A percentile compares a stretch with the other conserved stretches of the same genome.
Evolutionary conservation across 2,888 invertebrate genomes (phyloP).

Genomic region (Chaitophorus viminalis): DNA sequence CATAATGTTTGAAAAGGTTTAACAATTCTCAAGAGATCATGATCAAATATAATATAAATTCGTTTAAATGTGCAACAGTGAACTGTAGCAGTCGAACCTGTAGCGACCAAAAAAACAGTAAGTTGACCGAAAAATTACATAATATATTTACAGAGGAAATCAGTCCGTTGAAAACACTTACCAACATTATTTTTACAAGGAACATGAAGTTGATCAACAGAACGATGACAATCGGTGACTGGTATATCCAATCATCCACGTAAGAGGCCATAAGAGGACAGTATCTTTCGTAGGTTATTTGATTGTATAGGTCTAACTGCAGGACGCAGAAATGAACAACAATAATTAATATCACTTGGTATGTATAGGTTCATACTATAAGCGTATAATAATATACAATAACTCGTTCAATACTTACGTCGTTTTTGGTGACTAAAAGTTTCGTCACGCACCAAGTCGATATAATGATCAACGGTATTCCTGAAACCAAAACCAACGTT

Average conservation of each 20-base stretch:
- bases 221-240: constrained; percentile 69
- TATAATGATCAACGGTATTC: constrained; percentile 46
- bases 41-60: no score
- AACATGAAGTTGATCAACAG: constrained; percentile 85
- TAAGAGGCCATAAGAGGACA: constrained; percentile 39
- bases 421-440: constrained; percentile 35
- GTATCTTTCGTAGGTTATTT: constrained; percentile 38
- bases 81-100: no score
- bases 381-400: no score
- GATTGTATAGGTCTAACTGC: constrained; percentile 46
- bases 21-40: no score
- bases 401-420: constrained; percentile 8
- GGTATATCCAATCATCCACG: constrained; percentile 57
- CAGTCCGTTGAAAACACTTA: constrained; percentile 59
- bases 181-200: constrained; percentile 71
- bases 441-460: constrained; percentile 42
- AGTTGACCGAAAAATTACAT: no score
- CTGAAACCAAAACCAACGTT: constrained; percentile 20
- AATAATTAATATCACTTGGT: not conserved
- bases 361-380: no score
- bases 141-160: no score
- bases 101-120: no score
- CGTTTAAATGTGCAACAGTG: no score
- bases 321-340: not conserved
- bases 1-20: no score